Evolutionary conservation across 1,140 invertebrate species (phyloP), one percentile per base, ranked within the genome.

Genomic region (Eurytemora carolleeae): DNA sequence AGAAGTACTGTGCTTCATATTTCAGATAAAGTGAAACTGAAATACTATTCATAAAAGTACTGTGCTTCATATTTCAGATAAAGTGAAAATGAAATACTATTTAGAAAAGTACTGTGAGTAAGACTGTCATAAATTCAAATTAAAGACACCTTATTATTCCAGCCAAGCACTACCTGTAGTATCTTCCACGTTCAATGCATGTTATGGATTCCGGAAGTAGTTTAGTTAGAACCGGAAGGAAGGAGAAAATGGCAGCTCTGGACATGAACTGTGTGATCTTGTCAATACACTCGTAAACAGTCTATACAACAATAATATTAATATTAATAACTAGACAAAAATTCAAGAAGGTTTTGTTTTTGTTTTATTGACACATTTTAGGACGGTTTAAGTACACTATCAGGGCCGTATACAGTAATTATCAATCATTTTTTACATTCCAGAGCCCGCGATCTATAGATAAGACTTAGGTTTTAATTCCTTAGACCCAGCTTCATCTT

Each of bases 201-300:
- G 23, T 59, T n/a, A 59, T 59, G 22, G 16, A 18, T 31, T 59
- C 58, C 2, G 58, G 58, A 2, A 59, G n/a, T 18, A 59, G 24
- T 19, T 25, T 24, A 12, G 58, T 20, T 17, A 59, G 58, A n/a
- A 24, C n/a, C 16, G 58, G 58, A 15, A 59, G 19, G 21, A 59
- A 59, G 12, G 58, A 59, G 22, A 59, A 24, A n/a, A 59, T 59
- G 3, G 58, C 25, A 31, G 58, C 58, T 24, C 25, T 24, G 22
- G 58, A 59, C 58, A 59, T 59, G 25, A 59, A 59, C 26, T 59
- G 58, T 18, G 58, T 59, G 1, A 59, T 59, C 58, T 59, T 59
- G 19, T 59, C 58, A 3, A 59, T 59, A 25, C 58, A 59, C 58
- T 59, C 58, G 25, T 59, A 59, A 1, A 59, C 58, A 24, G 58